Evolutionary conservation across 2,113 vertebrate species (phyloP), one percentile per base, ranked within the genome.

Genomic region (Mastomys coucha): DNA sequence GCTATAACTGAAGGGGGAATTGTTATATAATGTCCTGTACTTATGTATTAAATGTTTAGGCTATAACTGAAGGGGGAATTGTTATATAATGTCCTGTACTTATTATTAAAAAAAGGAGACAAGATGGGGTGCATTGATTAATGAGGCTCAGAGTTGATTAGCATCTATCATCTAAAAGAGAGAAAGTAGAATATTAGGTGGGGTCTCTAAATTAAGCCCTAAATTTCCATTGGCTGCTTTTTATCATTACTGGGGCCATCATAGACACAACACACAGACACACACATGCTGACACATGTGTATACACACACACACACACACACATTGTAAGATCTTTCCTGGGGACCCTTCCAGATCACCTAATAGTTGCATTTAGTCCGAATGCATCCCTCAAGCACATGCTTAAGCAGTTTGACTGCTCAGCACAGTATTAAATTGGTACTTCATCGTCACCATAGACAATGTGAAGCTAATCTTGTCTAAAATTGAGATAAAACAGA

Each of bases 31-130:
- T 93, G 80, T 12, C 91, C 51, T 63, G 31, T 81, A 77, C 69
- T 91, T 78, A 80, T 67, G 85, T 36, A 87, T 82, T n/a, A 22
- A 20, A n/a, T 93, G 96, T 97, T 97, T 78, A 96, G 70, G 39
- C 20, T 76, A 10, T 65, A 89, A 28, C 88, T 93, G 60, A 72
- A 97, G 96, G 77, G 0, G 8, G 60, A 73, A 69, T 26, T 58
- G 80, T 97, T 98, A 96, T 39, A 67, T 98, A 97, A 97, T 93
- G 80, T 12, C 91, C 51, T 63, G 31, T 81, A 77, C 69, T 91
- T 78, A 80, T 67, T 5, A 22, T 28, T 20, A 56, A 85, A 93
- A 39, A 10, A 91, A 28, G 14, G 31, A 75, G 33, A 33, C 28
- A 42, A 22, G 56, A 67, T n/a, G 70, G 26, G 3, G 9, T 42